Conservation (phyloP, 2,888 invertebrate genomes). For the Ornithoptera priamus region DNA sequence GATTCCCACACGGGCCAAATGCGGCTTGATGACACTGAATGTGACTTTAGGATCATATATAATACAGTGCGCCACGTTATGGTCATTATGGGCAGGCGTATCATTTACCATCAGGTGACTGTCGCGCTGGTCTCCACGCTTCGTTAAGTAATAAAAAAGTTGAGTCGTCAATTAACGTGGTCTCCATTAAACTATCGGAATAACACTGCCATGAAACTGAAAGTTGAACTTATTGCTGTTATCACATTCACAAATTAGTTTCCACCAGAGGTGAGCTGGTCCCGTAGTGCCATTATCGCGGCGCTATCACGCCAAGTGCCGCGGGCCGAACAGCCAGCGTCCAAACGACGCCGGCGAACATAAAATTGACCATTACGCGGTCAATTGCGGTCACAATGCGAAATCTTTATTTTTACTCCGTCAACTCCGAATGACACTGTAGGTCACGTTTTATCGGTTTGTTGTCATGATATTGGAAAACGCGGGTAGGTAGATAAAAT, state of each 20-base stretch:
- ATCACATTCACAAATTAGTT: slow-evolving; percentile 12
- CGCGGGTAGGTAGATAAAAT: not conserved
- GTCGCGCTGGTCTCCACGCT: too few relatives aligned
- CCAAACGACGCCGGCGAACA: slow-evolving; percentile 2
- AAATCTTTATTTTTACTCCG: slow-evolving; percentile 22
- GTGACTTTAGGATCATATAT: too few relatives aligned
- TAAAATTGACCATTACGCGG: slow-evolving; percentile 19
- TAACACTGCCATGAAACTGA: too few relatives aligned
- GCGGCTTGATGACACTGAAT: too few relatives aligned
- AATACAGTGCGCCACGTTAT: too few relatives aligned
- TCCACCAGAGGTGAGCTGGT: slow-evolving; percentile 6
- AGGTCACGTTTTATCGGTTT: not conserved
- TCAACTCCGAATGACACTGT: slow-evolving; percentile 1
- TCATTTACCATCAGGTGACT: too few relatives aligned
- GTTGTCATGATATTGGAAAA: not conserved
- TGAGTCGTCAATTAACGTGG: too few relatives aligned
- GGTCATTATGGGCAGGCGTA: too few relatives aligned
- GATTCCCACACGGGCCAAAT: too few relatives aligned
- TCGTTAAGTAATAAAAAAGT: too few relatives aligned
- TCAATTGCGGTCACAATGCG: slow-evolving; percentile 9
- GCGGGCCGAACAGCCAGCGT: slow-evolving; percentile 13
- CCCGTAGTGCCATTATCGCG: not conserved
- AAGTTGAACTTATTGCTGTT: too few relatives aligned
- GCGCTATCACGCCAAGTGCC: slow-evolving; percentile 4
- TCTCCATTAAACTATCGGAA: too few relatives aligned